Conservation (phyloP, 2,797 vertebrate species). For the Betta splendens region DNA sequence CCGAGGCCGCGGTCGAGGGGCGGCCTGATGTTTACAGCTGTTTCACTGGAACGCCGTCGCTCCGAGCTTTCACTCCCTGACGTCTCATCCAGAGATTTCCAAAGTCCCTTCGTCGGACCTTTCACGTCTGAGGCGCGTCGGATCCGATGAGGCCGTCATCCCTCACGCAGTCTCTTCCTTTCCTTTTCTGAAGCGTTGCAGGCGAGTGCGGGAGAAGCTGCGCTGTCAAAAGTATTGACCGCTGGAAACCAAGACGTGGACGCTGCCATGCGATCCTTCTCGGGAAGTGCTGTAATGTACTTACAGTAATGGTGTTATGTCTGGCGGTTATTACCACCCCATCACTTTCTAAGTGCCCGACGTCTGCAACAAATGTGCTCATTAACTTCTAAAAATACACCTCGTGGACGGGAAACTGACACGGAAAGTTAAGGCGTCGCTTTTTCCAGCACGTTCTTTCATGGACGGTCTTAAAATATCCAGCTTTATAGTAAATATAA, state of each 20-base stretch:
- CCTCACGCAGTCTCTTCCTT: slow-evolving; percentile 25
- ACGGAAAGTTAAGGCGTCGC: not conserved
- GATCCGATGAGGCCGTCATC: slow-evolving; percentile 40
- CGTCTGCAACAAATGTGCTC: slow-evolving; percentile 10
- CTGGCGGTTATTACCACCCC: slow-evolving; percentile 36
- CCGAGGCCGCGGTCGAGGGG: too few species aligned
- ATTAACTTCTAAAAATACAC: slow-evolving; percentile 2
- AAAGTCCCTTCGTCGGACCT: slow-evolving; percentile 22
- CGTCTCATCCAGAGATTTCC: slow-evolving; percentile 22
- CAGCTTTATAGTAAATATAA: slow-evolving; percentile 3
- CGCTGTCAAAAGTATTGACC: slow-evolving; percentile 35
- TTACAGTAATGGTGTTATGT: slow-evolving; percentile 57
- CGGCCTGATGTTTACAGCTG: not conserved
- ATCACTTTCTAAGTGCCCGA: slow-evolving; percentile 12
- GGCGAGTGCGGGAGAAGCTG: not conserved
- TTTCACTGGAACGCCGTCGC: not conserved
- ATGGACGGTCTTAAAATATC: slow-evolving; percentile 1
- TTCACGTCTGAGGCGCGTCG: slow-evolving; percentile 10
- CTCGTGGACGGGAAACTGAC: not conserved
- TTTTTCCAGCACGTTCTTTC: not conserved
- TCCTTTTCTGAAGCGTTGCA: slow-evolving; percentile 11
- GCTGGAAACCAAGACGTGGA: slow-evolving; percentile 21
- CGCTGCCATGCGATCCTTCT: slow-evolving; percentile 38
- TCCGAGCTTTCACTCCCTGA: slow-evolving; percentile 4
- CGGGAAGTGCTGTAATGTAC: slow-evolving; percentile 52